Evolutionary conservation across 2,113 vertebrate species (phyloP).

Genomic region (Tychaedon coryphoeus): DNA sequence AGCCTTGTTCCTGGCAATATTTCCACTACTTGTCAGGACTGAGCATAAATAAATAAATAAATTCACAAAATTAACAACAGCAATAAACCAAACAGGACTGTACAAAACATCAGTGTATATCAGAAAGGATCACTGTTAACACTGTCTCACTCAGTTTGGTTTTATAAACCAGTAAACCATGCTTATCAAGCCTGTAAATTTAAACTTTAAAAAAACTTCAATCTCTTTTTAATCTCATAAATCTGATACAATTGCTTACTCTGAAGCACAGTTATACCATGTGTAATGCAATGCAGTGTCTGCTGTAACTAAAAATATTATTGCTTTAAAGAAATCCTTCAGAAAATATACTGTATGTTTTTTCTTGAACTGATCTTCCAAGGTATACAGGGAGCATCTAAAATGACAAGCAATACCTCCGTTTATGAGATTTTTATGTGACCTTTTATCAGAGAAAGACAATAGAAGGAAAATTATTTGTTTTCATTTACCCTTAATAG

Average conservation of each 20-base stretch:
- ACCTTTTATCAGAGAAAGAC: conserved; percentile 25
- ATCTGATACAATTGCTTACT: not conserved
- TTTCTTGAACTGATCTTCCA: not conserved
- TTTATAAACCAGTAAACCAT: not conserved
- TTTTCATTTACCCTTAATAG: conserved; percentile 41
- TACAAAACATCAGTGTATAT: not conserved
- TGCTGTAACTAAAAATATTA: not conserved
- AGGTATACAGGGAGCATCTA: not conserved
- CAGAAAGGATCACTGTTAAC: not conserved
- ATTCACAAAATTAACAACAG: not conserved
- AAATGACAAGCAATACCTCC: not conserved
- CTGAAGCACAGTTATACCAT: not conserved
- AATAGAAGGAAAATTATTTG: conserved; percentile 2
- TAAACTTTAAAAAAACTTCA: not conserved
- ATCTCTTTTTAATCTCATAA: not conserved
- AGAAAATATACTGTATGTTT: not conserved
- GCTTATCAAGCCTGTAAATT: not conserved
- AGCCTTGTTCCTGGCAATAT: not conserved
- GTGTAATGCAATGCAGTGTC: not conserved
- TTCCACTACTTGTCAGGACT: not conserved
- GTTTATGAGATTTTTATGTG: not conserved
- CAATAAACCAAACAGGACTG: not conserved
- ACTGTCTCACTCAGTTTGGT: not conserved
- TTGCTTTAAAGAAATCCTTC: not conserved
- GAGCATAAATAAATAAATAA: not conserved